Base-by-base conservation (phyloP, 2,888 invertebrate species). In the Mesochorus sp. region DNA sequence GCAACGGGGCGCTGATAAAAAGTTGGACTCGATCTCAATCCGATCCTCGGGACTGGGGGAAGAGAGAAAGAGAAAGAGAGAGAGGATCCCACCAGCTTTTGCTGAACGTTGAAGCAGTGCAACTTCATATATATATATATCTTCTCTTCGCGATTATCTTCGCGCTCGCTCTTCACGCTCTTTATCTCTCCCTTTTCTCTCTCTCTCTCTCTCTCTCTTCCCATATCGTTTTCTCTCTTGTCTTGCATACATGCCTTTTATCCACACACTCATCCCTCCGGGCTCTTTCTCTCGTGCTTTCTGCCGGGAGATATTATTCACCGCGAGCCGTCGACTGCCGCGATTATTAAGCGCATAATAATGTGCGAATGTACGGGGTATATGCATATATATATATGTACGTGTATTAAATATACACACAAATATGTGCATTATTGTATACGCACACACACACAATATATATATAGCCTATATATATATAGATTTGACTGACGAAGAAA, bases 1-100 rank as follows among this genome's bases (percentile, higher is more conserved):
- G 86, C 88, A 84, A 83, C 86, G 84, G 83, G 81, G 81, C 79
- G 80, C 85, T 83, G 86, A 89, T 85, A 88, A 89, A 89, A 86
- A 89, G 84, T 86, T 83, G 72, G 83, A 85, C 87, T 88, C 88
- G 88, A 89, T 90, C 90, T 90, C 89, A 90, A 90, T 90, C 88
- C 86, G 84, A 85, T 81, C 76, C 49, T 39, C 39, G 55, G 24
- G 26, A 12, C 21, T 19, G 5, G 10, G 31, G 19, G 51, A 42
- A 51, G 51, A 53, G 78, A 71, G 74, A 78, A n/a, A 71, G 28
- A 61, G 49, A 47, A 44, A 31, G 47, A 8, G 19, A 59, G 42
- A 39, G 47, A 55, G 73, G 3, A 34, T 39, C 34, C 57, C 31
- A 51, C 34, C 34, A 47, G 66, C 73, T 61, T 49, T 42, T 44